Percentiles rank a stretch among this genome's conserved stretches.
Evolutionary conservation across 92 coral and sea anemone genomes (phyloP).

Genomic region (Isaurus tuberculatus): DNA sequence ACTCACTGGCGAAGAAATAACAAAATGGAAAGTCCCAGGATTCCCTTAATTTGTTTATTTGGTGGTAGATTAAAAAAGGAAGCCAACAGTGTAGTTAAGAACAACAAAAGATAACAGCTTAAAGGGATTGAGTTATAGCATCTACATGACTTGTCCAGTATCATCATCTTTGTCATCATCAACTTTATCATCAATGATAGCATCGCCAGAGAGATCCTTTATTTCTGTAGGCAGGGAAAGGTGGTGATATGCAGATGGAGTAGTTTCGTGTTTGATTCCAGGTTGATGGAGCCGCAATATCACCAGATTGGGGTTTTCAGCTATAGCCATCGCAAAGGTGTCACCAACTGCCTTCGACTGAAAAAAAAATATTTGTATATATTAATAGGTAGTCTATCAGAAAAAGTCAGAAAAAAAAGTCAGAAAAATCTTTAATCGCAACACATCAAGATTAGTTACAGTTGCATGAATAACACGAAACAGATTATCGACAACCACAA

Average conservation of each 20-base stretch:
- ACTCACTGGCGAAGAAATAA: no score
- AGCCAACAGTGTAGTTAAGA: no score
- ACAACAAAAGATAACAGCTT: no score
- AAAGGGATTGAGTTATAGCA: no score
- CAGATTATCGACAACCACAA: no score
- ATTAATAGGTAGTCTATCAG: no score
- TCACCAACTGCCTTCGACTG: slow-evolving; percentile 25
- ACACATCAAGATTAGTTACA: no score
- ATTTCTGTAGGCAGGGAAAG: slow-evolving; percentile 13
- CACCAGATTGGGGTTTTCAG: slow-evolving; percentile 28
- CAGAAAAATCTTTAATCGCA: not conserved
- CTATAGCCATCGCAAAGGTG: slow-evolving; percentile 16
- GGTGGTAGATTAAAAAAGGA: no score
- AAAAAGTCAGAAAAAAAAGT: no score
- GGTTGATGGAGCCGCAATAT: slow-evolving; percentile 16
- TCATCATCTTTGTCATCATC: slow-evolving; percentile 41
- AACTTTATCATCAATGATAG: slow-evolving; percentile 13
- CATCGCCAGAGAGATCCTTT: slow-evolving; percentile 14
- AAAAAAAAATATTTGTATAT: not conserved
- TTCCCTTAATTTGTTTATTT: no score
- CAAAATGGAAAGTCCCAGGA: no score
- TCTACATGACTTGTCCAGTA: slow-evolving; percentile 16
- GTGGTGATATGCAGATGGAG: not conserved
- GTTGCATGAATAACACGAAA: no score
- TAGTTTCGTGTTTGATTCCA: not conserved